These are phyloP conservation scores for Leptobrachium leishanense DNA, from an alignment of 2,113 vertebrate genomes.

Conservation along the genomic window DNA sequence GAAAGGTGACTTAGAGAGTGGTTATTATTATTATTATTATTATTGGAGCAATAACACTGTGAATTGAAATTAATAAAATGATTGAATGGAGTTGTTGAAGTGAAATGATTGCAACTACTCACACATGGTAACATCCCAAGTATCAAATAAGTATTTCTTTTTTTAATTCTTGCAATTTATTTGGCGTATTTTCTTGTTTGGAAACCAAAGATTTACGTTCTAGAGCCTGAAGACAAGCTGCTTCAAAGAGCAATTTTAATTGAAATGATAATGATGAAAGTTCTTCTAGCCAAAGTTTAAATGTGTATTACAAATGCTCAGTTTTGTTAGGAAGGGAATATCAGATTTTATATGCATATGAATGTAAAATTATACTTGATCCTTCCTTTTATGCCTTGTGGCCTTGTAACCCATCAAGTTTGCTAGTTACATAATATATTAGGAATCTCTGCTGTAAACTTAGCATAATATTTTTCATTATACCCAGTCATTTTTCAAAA, in stretches of 20 bases:
- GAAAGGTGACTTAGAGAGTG: no score
- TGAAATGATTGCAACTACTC: neutral
- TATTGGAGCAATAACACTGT: no score
- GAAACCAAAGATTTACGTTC: slow-evolving; percentile 47
- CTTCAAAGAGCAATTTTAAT: slow-evolving; percentile 66
- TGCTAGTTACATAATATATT: neutral
- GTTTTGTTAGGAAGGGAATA: neutral
- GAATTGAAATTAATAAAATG: no score
- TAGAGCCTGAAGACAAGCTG: slow-evolving; percentile 52
- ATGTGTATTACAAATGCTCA: neutral
- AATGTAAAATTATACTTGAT: slow-evolving; percentile 9
- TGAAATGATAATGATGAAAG: slow-evolving; percentile 58
- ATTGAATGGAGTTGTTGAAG: no score
- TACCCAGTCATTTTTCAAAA: neutral
- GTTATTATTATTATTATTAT: no score
- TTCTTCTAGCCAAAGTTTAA: slow-evolving; percentile 42
- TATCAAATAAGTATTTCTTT: no score
- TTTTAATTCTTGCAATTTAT: slow-evolving; percentile 12
- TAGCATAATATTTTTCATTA: neutral
- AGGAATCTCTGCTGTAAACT: slow-evolving; percentile 2
- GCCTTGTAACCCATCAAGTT: neutral
- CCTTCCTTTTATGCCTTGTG: neutral
- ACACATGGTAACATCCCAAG: neutral
- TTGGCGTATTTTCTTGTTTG: slow-evolving; percentile 34
- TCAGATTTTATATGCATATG: slow-evolving; percentile 3